Evolutionary conservation across 1,140 invertebrate genomes (phyloP), one percentile per base, ranked within the genome.

Genomic region (Plutomurus gul): DNA sequence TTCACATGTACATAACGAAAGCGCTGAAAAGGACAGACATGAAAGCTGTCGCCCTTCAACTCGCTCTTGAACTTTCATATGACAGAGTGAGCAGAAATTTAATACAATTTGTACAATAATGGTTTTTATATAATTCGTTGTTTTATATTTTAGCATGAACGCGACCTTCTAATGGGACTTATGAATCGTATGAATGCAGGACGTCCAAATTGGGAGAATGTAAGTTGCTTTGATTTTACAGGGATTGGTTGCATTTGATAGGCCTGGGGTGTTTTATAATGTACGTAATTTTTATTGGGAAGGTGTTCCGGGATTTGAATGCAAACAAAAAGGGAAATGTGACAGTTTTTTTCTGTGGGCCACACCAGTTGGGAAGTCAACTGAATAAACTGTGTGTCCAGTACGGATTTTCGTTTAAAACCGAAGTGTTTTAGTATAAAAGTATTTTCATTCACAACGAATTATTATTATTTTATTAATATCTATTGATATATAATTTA

Each of bases 1-100:
- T 98, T 93, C 96, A 98, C 87, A 97, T 99, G 94, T 98, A 97
- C 87, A 96, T 98, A 84, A 98, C 96, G 4, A 95, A 94, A 81
- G 96, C 96, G 0, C 86, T 96, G 43, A 93, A 96, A 85, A 92
- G 94, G 84, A 93, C 91, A 13, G 96, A 98, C 85, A 97, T 98
- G 94, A 95, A 96, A 87, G 96, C 95, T 3, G 93, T 98, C 0
- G 94, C 94, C 1, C 87, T 98, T 40, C 95, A 98, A 86, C 87
- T 97, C 39, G 96, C 96, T 3, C 87, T 98, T 77, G 96, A 98
- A 87, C 88, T 97, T 65, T 88, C 97, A 56, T 94, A 98, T 84
- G 92, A 96, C 86, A 96, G 95, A 90, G 94, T 93, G 85, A 80
- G 70, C 37, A 40, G 43, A 22, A 16, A 22, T 6, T 20, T 10